Evolutionary conservation across 1,140 invertebrate species (phyloP), one percentile per base, ranked within the genome.

Genomic region (Ericerus pela): DNA sequence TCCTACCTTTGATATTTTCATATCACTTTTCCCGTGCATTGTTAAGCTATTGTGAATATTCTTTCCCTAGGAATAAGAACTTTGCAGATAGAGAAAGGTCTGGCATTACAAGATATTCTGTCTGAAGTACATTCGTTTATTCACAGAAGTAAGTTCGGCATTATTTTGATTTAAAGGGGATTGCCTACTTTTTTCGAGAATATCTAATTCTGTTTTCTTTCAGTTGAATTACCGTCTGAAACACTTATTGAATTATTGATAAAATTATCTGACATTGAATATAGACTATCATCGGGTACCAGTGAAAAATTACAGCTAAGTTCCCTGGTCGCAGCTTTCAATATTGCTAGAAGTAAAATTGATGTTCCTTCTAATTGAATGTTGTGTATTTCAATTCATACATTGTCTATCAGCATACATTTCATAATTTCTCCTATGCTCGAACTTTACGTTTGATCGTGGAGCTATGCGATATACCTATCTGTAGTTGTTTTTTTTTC

Each of bases 31-130:
- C n/a, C n/a, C n/a, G n/a, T n/a, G n/a, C n/a, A n/a, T n/a, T n/a
- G n/a, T n/a, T n/a, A n/a, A n/a, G n/a, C n/a, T n/a, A n/a, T n/a
- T n/a, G n/a, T n/a, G n/a, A n/a, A n/a, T n/a, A n/a, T n/a, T 47
- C n/a, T 47, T 56, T 16, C 18, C 22, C 4, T 41, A 91, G 88
- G 90, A 75, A 85, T 92, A 53, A 77, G 84, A 70, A 75, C 84
- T 63, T 66, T 95, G 30, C 91, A 96, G 72, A 79, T 80, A 24
- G 70, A 78, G 0, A 94, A 94, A 75, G 91, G 92, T 10, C 72
- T 95, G 38, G 90, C 93, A 1, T 70, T 96, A 6, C 79, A 82
- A 61, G 93, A 96, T 67, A 92, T 96, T 65, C 65, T 96, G 28
- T 85, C 87, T 20, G 89, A 96, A 72, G 69, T 95, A 24, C 90